These are phyloP conservation scores for Netelia fuscicornis DNA, from an alignment of 2,888 invertebrate genomes.

Conservation along the genomic window DNA sequence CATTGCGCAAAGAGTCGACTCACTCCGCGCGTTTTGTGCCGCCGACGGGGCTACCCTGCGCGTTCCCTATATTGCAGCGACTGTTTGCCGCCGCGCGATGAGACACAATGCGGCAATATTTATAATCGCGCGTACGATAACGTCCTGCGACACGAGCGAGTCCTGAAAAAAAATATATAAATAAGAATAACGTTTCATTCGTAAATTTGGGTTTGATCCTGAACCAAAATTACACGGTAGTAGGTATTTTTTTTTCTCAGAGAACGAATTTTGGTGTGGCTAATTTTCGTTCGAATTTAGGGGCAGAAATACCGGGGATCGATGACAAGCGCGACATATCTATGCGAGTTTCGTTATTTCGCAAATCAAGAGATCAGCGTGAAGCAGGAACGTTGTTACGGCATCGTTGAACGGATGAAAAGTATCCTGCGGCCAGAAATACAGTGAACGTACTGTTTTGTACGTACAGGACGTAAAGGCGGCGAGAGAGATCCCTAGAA, in stretches of 20 bases:
- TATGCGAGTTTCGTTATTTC: constrained; percentile 57
- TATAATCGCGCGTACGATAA: constrained; percentile 44
- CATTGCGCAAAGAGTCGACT: constrained; percentile 84
- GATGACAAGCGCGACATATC: constrained; percentile 5
- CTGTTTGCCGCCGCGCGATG: constrained; percentile 38
- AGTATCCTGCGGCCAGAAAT: constrained; percentile 53
- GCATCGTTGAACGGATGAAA: constrained; percentile 35
- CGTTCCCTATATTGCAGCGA: constrained; percentile 25
- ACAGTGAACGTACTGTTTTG: constrained; percentile 46
- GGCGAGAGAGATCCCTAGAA: constrained; percentile 60
- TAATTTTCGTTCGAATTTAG: constrained; percentile 41
- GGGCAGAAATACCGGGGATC: constrained; percentile 46
- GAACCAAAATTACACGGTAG: constrained; percentile 41
- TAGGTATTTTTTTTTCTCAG: constrained; percentile 12
- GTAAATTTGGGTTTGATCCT: constrained; percentile 18
- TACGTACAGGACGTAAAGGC: constrained; percentile 35
- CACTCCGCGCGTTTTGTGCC: constrained; percentile 80
- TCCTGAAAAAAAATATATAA: not conserved
- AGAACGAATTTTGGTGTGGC: constrained; percentile 26
- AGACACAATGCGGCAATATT: constrained; percentile 53
- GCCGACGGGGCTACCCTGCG: constrained; percentile 55
- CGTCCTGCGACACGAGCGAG: not conserved
- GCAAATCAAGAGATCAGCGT: constrained; percentile 79
- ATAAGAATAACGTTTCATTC: not conserved
- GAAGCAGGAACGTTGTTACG: constrained; percentile 61